phyloP scores from a whole-genome alignment of 2,888 invertebrate species.

The Lamellibrachia columna region DNA sequence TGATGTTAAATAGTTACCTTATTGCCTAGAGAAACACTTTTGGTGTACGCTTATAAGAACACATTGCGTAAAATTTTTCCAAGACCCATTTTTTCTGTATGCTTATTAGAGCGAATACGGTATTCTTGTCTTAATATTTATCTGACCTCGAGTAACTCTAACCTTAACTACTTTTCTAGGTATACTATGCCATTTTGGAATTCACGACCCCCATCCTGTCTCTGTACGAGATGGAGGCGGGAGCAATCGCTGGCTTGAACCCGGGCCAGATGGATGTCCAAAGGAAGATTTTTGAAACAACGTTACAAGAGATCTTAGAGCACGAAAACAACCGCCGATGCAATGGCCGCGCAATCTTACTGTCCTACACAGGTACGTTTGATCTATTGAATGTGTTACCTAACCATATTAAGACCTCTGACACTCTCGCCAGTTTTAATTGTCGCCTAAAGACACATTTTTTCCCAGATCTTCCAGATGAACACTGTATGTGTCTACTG shows the following conservation, averaged over 20 bases:
- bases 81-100: too few relatives aligned
- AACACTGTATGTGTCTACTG: too few relatives aligned
- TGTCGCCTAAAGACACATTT: too few relatives aligned
- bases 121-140: not conserved
- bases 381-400: not conserved
- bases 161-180: not conserved
- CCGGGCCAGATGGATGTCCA: slow-evolving; percentile 24
- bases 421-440: too few relatives aligned
- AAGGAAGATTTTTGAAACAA: slow-evolving; percentile 24
- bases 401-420: too few relatives aligned
- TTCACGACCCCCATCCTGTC: slow-evolving; percentile 31
- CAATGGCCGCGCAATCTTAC: slow-evolving; percentile 8
- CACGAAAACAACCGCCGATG: slow-evolving; percentile 26
- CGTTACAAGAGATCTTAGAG: slow-evolving; percentile 26
- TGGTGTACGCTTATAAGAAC: too few relatives aligned
- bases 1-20: too few relatives aligned
- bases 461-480: too few relatives aligned
- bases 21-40: too few relatives aligned
- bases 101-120: too few relatives aligned
- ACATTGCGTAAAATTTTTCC: too few relatives aligned
- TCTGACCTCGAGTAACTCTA: not conserved
- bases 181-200: slow-evolving; percentile 25
- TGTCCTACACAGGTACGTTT: slow-evolving; percentile 21
- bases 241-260: slow-evolving; percentile 28
- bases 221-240: slow-evolving; percentile 32